These are phyloP conservation scores for Anticlea derivata DNA, from an alignment of 2,888 invertebrate genomes.

Conservation along the genomic window DNA sequence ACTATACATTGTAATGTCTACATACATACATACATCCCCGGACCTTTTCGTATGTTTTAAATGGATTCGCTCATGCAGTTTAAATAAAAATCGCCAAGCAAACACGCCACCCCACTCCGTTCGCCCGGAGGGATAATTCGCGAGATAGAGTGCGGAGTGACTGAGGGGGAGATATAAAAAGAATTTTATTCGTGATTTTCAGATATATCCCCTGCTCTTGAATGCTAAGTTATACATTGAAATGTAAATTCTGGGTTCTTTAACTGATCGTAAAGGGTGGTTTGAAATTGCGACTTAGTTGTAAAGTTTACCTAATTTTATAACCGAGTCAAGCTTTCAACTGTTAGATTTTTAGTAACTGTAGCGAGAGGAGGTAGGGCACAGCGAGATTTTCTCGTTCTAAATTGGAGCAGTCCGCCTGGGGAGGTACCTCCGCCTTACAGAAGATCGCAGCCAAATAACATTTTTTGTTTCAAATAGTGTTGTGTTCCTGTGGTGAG, in stretches of 20 bases:
- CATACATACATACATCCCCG: too few species aligned
- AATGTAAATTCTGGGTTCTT: conserved; percentile 65
- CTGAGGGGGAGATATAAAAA: conserved; percentile 67
- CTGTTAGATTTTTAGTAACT: too few species aligned
- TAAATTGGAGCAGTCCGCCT: too few species aligned
- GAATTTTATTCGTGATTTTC: conserved; percentile 38
- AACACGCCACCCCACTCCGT: conserved; percentile 48
- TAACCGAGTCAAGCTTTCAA: too few species aligned
- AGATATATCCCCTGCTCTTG: conserved; percentile 39
- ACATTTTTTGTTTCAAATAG: too few species aligned
- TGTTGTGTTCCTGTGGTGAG: too few species aligned
- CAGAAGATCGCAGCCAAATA: too few species aligned
- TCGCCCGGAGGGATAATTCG: conserved; percentile 71
- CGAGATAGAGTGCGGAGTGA: conserved; percentile 69
- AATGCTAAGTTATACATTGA: conserved; percentile 79
- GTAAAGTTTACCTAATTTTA: too few species aligned
- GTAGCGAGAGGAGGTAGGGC: too few species aligned
- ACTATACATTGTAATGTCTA: too few species aligned
- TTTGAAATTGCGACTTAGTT: background rate
- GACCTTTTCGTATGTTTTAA: conserved; percentile 4
- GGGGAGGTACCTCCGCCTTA: too few species aligned
- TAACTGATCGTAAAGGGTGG: conserved; percentile 42
- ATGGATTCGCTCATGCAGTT: conserved; percentile 24
- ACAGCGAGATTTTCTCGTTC: too few species aligned
- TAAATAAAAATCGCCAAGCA: conserved; percentile 54